Conservation (phyloP, 2,888 invertebrate species). For the Apodemia mormo region DNA sequence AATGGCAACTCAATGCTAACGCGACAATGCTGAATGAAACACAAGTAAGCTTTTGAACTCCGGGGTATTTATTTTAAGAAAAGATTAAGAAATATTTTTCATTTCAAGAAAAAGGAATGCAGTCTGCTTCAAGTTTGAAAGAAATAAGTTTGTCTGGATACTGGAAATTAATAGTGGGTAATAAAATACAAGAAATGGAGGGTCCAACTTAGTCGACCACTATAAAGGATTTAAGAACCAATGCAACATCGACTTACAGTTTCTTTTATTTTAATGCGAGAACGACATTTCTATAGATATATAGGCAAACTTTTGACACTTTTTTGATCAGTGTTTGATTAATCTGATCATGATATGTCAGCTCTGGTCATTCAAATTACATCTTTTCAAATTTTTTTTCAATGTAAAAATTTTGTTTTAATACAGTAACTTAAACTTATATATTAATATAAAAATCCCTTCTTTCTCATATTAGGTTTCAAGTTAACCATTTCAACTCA, state of each 20-base stretch:
- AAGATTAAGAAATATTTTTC: slow-evolving; percentile 17
- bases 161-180: slow-evolving; percentile 30
- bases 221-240: slow-evolving; percentile 26
- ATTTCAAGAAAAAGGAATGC: slow-evolving; percentile 7
- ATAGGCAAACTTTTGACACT: too few relatives aligned
- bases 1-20: not conserved
- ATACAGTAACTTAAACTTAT: too few relatives aligned
- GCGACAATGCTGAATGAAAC: not conserved
- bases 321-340: too few relatives aligned
- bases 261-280: too few relatives aligned
- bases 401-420: too few relatives aligned
- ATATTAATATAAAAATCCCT: too few relatives aligned
- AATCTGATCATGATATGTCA: too few relatives aligned
- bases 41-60: not conserved
- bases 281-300: too few relatives aligned
- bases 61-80: slow-evolving; percentile 10
- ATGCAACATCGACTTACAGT: slow-evolving; percentile 7
- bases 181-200: slow-evolving; percentile 27
- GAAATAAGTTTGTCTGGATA: slow-evolving; percentile 29
- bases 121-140: slow-evolving; percentile 26
- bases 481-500: too few relatives aligned
- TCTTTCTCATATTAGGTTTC: too few relatives aligned
- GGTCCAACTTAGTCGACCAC: slow-evolving; percentile 21
- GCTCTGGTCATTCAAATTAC: too few relatives aligned
- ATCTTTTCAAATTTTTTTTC: too few relatives aligned